Percentiles rank a stretch among this genome's conserved stretches.
Evolutionary conservation across 2,113 vertebrate species (phyloP).

Genomic region (Pterophyllum scalare): DNA sequence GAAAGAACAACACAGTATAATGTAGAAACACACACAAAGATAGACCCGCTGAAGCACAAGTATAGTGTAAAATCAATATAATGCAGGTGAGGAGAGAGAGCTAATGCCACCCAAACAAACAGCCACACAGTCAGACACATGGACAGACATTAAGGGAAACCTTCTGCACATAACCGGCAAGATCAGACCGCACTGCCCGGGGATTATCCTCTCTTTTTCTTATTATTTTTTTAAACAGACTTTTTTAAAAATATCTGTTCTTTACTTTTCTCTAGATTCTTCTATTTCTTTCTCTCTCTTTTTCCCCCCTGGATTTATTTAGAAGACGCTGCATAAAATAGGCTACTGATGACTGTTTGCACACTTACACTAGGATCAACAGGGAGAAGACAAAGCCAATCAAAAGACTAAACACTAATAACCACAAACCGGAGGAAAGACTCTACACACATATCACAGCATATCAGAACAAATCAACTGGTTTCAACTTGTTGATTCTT

Average conservation of each 20-base stretch:
- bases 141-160: constrained; percentile 30
- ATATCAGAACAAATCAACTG: constrained; percentile 85
- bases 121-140: constrained; percentile 37
- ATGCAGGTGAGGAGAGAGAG: constrained; percentile 49
- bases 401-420: constrained; percentile 77
- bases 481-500: constrained; percentile 86
- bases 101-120: constrained; percentile 26
- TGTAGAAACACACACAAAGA: constrained; percentile 49
- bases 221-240: too few species aligned
- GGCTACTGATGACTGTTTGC: constrained; percentile 88
- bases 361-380: constrained; percentile 81
- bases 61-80: constrained; percentile 31
- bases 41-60: constrained; percentile 71
- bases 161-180: constrained; percentile 45
- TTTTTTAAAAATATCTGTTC: constrained; percentile 75
- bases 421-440: constrained; percentile 76
- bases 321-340: constrained; percentile 71
- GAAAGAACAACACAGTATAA: constrained; percentile 43
- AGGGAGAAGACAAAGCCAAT: constrained; percentile 83
- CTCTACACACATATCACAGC: constrained; percentile 75
- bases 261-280: constrained; percentile 66
- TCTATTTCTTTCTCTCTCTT: constrained; percentile 7
- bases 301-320: constrained; percentile 83
- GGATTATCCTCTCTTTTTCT: constrained; percentile 63
- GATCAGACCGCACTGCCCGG: constrained; percentile 67